Conservation (phyloP, 2,797 vertebrate genomes). For the Scyliorhinus canicula region DNA sequence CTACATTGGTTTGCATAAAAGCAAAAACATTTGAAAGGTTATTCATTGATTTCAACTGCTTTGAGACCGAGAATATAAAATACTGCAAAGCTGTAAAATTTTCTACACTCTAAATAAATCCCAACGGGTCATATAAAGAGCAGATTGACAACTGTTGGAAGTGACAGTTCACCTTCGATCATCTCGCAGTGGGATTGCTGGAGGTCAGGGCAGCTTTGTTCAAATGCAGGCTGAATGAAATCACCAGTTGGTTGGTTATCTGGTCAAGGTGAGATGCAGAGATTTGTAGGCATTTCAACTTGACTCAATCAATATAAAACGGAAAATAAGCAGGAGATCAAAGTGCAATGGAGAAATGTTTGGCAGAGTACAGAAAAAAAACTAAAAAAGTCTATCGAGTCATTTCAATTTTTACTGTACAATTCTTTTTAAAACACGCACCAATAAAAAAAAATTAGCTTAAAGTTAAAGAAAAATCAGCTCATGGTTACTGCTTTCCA, state of each 20-base stretch:
- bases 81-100: background rate
- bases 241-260: background rate
- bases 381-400: background rate
- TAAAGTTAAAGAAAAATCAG: background rate
- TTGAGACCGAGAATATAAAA: background rate
- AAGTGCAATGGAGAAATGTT: background rate
- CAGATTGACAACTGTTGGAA: background rate
- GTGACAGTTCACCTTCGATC: background rate
- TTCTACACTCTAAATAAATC: background rate
- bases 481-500: background rate
- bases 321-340: background rate
- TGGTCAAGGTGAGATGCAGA: background rate
- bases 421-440: background rate
- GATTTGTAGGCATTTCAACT: background rate
- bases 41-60: background rate
- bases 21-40: background rate
- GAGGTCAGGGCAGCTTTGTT: background rate
- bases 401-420: background rate
- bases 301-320: background rate
- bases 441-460: background rate
- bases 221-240: background rate
- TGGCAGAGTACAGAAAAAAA: background rate
- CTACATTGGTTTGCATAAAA: background rate
- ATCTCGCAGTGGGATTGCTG: background rate
- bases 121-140: background rate